phyloP scores from a whole-genome alignment of 2,113 vertebrate species.

The Microcebus murinus region DNA sequence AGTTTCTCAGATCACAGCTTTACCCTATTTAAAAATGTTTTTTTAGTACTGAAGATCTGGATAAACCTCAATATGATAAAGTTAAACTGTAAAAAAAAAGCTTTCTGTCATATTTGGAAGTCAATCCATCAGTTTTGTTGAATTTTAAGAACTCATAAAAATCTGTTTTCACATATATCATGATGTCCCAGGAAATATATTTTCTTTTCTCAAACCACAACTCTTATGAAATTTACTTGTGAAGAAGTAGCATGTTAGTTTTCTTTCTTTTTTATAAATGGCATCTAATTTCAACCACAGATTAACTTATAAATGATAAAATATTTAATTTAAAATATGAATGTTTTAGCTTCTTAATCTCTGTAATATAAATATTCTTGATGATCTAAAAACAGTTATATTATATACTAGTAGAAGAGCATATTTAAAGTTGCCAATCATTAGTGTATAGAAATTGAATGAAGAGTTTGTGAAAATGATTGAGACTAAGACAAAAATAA shows the following conservation, averaged over 20 bases:
- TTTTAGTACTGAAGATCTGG: neutral
- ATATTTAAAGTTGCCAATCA: neutral
- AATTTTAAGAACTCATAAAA: constrained; percentile 45
- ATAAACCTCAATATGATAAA: constrained; percentile 27
- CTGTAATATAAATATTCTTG: neutral
- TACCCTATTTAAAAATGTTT: neutral
- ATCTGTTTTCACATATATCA: neutral
- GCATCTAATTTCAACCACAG: constrained; percentile 30
- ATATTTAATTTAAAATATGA: constrained; percentile 22
- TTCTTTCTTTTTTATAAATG: neutral
- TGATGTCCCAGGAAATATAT: neutral
- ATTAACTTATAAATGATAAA: constrained; percentile 28
- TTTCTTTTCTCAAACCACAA: constrained; percentile 31
- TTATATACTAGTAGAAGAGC: neutral
- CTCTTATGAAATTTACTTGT: constrained; percentile 42
- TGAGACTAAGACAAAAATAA: neutral
- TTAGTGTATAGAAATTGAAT: neutral
- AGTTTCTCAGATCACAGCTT: neutral
- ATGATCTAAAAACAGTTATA: neutral
- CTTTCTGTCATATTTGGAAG: neutral
- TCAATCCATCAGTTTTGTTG: neutral
- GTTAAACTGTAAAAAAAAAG: neutral
- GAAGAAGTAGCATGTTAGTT: neutral
- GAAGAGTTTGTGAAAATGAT: neutral
- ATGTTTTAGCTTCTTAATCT: neutral